These are phyloP conservation scores for Acleris cristana DNA, from an alignment of 2,888 invertebrate species.

Conservation along the genomic window DNA sequence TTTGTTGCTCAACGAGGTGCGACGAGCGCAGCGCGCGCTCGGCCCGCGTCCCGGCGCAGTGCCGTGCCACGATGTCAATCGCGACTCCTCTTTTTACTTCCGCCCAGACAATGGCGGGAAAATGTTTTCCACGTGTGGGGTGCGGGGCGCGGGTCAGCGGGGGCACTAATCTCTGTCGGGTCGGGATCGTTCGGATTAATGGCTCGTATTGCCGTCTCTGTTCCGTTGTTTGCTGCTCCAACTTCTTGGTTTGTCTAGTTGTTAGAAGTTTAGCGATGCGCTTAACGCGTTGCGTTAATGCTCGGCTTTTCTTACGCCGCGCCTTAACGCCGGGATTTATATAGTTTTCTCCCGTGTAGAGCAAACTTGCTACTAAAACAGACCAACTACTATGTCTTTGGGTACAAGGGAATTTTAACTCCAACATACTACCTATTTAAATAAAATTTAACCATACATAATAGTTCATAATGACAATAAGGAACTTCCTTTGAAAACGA, in stretches of 20 bases:
- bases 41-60: slow-evolving; percentile 44
- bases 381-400: no score
- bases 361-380: neutral
- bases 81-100: slow-evolving; percentile 71
- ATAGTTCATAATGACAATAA: no score
- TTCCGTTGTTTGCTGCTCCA: slow-evolving; percentile 73
- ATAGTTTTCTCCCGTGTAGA: neutral
- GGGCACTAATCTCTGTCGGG: slow-evolving; percentile 75
- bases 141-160: slow-evolving; percentile 72
- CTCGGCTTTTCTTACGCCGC: slow-evolving; percentile 45
- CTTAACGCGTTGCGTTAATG: slow-evolving; percentile 52
- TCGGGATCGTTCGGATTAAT: slow-evolving; percentile 77
- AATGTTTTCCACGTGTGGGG: slow-evolving; percentile 75
- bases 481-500: no score
- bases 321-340: slow-evolving; percentile 29
- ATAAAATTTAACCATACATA: no score
- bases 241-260: slow-evolving; percentile 66
- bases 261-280: slow-evolving; percentile 65
- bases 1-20: neutral
- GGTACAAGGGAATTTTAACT: no score
- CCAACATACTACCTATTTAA: no score
- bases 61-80: slow-evolving; percentile 69
- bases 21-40: slow-evolving; percentile 30
- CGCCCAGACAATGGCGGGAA: slow-evolving; percentile 76
- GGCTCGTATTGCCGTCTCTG: slow-evolving; percentile 77